These are phyloP conservation scores for Odontothrips loti DNA, from an alignment of 2,888 invertebrate genomes.

Conservation along the genomic window DNA sequence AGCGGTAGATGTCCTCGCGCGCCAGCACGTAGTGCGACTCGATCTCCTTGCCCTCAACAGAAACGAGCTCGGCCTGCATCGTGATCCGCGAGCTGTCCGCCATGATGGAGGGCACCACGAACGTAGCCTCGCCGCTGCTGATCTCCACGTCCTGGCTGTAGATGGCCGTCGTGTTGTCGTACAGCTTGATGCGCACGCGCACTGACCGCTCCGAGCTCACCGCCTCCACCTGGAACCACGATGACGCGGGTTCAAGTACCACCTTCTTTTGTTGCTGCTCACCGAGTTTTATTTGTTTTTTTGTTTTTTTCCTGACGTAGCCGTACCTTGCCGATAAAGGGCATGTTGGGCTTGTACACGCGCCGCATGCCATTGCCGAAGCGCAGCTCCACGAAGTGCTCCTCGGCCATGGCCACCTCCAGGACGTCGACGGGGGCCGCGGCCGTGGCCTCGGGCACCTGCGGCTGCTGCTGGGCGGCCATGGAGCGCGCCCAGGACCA, in stretches of 20 bases:
- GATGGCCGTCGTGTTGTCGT: conserved; percentile 63
- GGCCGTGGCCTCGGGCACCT: conserved; percentile 39
- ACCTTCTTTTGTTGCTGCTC: too few relatives aligned
- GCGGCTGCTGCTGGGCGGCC: conserved; percentile 19
- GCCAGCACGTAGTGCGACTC: conserved; percentile 66
- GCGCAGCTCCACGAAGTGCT: conserved; percentile 61
- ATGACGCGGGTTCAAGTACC: neutral
- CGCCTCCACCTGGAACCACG: conserved; percentile 56
- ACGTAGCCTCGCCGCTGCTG: conserved; percentile 60
- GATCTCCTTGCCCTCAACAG: conserved; percentile 65
- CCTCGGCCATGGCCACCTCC: conserved; percentile 61
- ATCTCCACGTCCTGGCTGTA: conserved; percentile 68
- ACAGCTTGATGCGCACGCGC: conserved; percentile 61
- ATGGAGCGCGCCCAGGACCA: conserved; percentile 13
- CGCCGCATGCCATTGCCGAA: conserved; percentile 62
- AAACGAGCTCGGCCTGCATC: conserved; percentile 64
- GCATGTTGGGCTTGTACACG: conserved; percentile 62
- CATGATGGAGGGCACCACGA: conserved; percentile 63
- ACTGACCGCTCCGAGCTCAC: conserved; percentile 64
- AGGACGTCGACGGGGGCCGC: conserved; percentile 45
- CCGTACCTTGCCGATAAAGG: conserved; percentile 61
- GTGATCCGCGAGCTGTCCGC: conserved; percentile 63
- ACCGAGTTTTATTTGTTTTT: too few relatives aligned
- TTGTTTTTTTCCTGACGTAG: neutral
- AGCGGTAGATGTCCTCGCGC: conserved; percentile 59